These are phyloP conservation scores for Latheticus oryzae DNA, from an alignment of 2,888 invertebrate genomes.

Conservation along the genomic window DNA sequence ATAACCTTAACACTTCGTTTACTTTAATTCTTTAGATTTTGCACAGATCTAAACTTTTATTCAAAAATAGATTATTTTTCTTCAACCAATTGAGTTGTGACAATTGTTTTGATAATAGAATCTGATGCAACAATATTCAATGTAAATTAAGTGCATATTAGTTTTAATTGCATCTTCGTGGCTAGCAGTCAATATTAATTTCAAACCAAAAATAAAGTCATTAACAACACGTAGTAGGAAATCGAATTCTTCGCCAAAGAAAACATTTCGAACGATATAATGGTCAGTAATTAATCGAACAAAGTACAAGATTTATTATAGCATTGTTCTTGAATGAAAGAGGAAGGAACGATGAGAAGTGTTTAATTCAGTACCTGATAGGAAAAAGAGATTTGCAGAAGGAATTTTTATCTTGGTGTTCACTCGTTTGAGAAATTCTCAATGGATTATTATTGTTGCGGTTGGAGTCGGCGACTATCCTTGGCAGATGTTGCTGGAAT, in stretches of 20 bases:
- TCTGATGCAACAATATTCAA: conserved; percentile 30
- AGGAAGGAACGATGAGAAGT: background rate
- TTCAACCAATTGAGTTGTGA: conserved; percentile 24
- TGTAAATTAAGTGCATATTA: conserved; percentile 26
- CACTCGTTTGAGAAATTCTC: background rate
- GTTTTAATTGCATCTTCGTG: conserved; percentile 20
- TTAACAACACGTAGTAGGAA: conserved; percentile 12
- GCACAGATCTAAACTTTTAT: too few species aligned
- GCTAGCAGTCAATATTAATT: conserved; percentile 5
- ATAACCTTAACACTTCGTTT: conserved; percentile 26
- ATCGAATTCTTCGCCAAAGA: conserved; percentile 7
- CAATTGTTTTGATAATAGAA: conserved; percentile 29
- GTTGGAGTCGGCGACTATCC: conserved; percentile 27
- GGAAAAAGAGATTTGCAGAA: background rate
- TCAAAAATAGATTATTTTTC: too few species aligned
- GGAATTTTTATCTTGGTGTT: background rate
- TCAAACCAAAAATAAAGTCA: conserved; percentile 12
- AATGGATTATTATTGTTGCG: conserved; percentile 5
- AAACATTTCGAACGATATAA: conserved; percentile 6
- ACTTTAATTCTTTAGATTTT: conserved; percentile 13
- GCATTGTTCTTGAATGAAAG: conserved; percentile 15
- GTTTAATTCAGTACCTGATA: too few species aligned
- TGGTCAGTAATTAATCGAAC: conserved; percentile 12
- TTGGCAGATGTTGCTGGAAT: conserved; percentile 44
- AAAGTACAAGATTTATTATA: conserved; percentile 5